Evolutionary conservation across 2,797 vertebrate genomes (phyloP).

Genomic region (Xenopus petersii): DNA sequence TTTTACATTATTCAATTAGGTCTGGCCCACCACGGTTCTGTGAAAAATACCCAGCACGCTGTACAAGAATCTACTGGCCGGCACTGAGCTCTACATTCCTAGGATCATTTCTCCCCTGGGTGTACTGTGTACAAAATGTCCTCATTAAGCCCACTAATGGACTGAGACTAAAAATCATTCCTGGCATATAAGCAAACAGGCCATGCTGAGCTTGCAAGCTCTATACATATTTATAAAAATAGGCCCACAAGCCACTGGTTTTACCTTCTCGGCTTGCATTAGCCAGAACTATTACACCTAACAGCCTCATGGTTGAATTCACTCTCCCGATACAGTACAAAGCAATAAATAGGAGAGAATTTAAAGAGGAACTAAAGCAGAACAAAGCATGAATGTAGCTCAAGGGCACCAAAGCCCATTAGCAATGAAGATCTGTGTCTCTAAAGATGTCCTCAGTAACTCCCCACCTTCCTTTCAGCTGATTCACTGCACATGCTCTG

Average conservation of each 20-base stretch:
- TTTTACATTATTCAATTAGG: not conserved
- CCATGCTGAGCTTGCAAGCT: not conserved
- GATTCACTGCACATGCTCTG: too few species aligned
- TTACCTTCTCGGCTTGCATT: too few species aligned
- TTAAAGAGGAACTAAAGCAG: too few species aligned
- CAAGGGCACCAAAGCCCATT: too few species aligned
- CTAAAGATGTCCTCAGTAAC: too few species aligned
- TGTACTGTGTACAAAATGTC: not conserved
- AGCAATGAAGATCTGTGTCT: too few species aligned
- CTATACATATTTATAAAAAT: not conserved
- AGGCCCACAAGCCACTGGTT: not conserved
- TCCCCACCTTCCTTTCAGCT: too few species aligned
- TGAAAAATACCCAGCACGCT: not conserved
- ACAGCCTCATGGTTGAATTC: too few species aligned
- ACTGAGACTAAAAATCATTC: not conserved
- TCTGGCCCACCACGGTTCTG: not conserved
- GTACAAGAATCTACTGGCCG: not conserved
- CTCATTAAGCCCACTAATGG: not conserved
- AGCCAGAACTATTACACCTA: too few species aligned
- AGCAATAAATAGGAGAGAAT: too few species aligned
- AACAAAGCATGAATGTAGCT: too few species aligned
- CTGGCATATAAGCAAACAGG: not conserved
- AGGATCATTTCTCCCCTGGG: not conserved
- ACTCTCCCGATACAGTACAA: too few species aligned
- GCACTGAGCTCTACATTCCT: not conserved